phyloP scores from a whole-genome alignment of 2,888 invertebrate genomes.

The Petrophora chlorosata region DNA sequence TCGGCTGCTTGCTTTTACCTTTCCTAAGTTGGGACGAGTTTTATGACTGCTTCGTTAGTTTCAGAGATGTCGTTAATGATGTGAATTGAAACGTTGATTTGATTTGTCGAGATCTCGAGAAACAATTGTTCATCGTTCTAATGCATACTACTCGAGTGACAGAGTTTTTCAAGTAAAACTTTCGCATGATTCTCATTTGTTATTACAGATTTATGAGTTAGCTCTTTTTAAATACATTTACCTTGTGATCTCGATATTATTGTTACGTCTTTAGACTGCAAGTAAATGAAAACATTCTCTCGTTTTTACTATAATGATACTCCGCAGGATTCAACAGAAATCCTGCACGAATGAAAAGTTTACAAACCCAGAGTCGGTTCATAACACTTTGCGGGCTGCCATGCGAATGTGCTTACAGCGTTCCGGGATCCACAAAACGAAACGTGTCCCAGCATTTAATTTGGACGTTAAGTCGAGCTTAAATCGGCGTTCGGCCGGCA shows the following conservation, averaged over 20 bases:
- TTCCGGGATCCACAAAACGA: conserved; percentile 39
- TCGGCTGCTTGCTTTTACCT: conserved; percentile 25
- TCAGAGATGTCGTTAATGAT: neutral
- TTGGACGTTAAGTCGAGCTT: conserved; percentile 61
- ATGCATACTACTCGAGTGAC: too few species aligned
- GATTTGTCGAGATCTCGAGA: too few species aligned
- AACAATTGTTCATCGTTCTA: neutral
- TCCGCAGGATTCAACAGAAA: neutral
- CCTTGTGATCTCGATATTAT: too few species aligned
- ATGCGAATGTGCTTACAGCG: conserved; percentile 35
- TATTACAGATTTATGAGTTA: too few species aligned
- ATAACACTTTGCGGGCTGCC: conserved; percentile 42
- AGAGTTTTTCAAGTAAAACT: neutral
- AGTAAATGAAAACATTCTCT: neutral
- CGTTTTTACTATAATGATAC: neutral
- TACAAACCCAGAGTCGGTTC: conserved; percentile 33
- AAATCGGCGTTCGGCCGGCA: conserved; percentile 35
- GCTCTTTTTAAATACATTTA: too few species aligned
- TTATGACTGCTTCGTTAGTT: conserved; percentile 10
- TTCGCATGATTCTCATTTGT: neutral
- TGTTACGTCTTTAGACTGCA: too few species aligned
- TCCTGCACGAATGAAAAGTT: conserved; percentile 36
- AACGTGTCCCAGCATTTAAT: conserved; percentile 67
- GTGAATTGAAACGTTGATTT: neutral
- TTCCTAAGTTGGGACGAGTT: conserved; percentile 13